These are phyloP conservation scores for Tragelaphus scriptus DNA, from an alignment of 2,113 vertebrate genomes.

Conservation along the genomic window DNA sequence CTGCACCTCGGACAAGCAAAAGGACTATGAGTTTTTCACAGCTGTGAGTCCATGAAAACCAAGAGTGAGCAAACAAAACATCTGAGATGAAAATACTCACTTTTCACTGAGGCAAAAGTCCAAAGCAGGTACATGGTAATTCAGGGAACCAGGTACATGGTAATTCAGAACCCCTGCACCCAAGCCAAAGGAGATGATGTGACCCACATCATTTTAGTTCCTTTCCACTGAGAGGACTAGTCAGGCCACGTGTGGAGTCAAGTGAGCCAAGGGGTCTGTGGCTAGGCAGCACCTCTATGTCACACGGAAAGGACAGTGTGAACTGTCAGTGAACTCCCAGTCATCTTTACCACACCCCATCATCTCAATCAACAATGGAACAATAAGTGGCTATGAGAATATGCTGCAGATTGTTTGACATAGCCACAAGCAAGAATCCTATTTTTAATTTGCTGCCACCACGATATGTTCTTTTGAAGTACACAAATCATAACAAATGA, in stretches of 20 bases:
- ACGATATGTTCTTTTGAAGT: neutral
- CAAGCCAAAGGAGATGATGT: neutral
- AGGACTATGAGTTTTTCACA: neutral
- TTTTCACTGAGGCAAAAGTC: neutral
- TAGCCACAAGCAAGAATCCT: neutral
- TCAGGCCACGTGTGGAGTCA: neutral
- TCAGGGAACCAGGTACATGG: neutral
- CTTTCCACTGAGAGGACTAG: neutral
- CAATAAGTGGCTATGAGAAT: neutral
- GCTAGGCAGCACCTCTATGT: neutral
- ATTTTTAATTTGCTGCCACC: neutral
- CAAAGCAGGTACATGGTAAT: neutral
- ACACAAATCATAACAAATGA: neutral
- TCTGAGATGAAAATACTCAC: neutral
- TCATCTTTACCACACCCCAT: neutral
- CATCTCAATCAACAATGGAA: neutral
- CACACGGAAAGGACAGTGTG: neutral
- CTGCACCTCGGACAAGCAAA: neutral
- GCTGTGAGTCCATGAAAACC: neutral
- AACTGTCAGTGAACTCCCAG: neutral
- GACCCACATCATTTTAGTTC: neutral
- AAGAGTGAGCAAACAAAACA: neutral
- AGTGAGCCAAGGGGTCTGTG: neutral
- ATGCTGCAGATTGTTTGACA: neutral
- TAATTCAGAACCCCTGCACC: neutral